phyloP scores from a whole-genome alignment of 2,888 invertebrate species.

The Drosophila percnosoma region DNA sequence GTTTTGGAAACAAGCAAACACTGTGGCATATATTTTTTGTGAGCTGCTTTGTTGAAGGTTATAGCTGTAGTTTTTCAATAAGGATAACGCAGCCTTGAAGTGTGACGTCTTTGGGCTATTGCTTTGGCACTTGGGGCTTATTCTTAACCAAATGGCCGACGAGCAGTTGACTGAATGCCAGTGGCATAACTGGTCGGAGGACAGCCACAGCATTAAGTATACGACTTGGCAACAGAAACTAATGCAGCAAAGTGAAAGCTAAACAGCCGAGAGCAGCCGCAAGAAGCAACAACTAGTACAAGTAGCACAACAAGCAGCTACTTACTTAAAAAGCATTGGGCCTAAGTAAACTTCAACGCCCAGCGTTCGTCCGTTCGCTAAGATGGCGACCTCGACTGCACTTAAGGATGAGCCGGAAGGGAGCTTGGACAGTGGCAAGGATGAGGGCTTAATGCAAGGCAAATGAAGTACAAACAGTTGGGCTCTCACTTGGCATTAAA shows the following conservation, averaged over 20 bases:
- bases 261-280: conserved; percentile 61
- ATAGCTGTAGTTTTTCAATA: conserved; percentile 27
- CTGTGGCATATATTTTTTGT: background rate
- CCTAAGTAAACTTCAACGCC: conserved; percentile 79
- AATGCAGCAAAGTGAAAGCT: conserved; percentile 77
- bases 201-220: conserved; percentile 58
- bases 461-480: conserved; percentile 74
- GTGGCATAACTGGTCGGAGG: conserved; percentile 52
- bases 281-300: conserved; percentile 45
- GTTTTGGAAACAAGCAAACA: background rate
- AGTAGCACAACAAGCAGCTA: conserved; percentile 67
- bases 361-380: conserved; percentile 23
- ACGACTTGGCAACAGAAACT: conserved; percentile 56
- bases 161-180: conserved; percentile 28
- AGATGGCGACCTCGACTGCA: conserved; percentile 66
- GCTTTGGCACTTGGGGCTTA: conserved; percentile 58
- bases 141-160: conserved; percentile 40
- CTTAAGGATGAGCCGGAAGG: conserved; percentile 61
- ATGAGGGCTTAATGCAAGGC: conserved; percentile 72
- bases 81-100: conserved; percentile 17
- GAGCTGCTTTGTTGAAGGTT: background rate
- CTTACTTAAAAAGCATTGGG: conserved; percentile 80
- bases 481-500: conserved; percentile 60
- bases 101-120: conserved; percentile 29
- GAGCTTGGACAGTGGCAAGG: conserved; percentile 50